Percentiles rank a stretch among this genome's conserved stretches.
These are phyloP conservation scores for Australoheros scitulus DNA, from an alignment of 2,113 vertebrate species.

Conservation along the genomic window DNA sequence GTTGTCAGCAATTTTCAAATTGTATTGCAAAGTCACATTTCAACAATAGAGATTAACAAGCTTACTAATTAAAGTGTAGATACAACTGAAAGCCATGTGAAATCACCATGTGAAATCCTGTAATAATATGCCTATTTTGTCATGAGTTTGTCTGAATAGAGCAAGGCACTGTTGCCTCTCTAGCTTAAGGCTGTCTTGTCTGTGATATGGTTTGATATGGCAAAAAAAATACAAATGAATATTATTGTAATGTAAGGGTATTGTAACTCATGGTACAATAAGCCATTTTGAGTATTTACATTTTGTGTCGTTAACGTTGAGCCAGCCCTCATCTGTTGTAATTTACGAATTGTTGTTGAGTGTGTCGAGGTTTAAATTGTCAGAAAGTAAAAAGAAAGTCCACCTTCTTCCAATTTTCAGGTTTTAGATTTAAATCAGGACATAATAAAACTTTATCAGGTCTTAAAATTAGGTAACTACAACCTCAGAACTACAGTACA, in stretches of 20 bases:
- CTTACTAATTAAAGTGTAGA: slow-evolving; percentile 27
- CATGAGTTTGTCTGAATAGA: slow-evolving; percentile 17
- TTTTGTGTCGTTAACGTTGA: neutral
- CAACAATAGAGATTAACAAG: slow-evolving; percentile 13
- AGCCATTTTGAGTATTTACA: neutral
- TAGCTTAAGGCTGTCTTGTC: neutral
- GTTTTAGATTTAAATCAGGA: no score
- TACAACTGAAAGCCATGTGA: slow-evolving; percentile 8
- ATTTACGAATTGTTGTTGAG: neutral
- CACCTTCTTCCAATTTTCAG: fast-evolving
- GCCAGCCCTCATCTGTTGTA: neutral
- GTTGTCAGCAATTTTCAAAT: neutral
- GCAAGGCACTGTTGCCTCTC: slow-evolving; percentile 14
- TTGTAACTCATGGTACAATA: neutral
- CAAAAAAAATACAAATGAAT: no score
- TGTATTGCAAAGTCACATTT: slow-evolving; percentile 5
- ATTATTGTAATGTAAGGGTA: neutral
- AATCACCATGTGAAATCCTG: slow-evolving; percentile 23
- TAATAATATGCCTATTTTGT: slow-evolving; percentile 14
- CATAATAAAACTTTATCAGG: no score
- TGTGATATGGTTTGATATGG: neutral
- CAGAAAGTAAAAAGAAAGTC: neutral
- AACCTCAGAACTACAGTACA: neutral
- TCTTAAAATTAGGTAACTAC: neutral
- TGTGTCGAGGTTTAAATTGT: neutral